Conservation (phyloP, 2,797 vertebrate species). For the Picus viridis region DNA sequence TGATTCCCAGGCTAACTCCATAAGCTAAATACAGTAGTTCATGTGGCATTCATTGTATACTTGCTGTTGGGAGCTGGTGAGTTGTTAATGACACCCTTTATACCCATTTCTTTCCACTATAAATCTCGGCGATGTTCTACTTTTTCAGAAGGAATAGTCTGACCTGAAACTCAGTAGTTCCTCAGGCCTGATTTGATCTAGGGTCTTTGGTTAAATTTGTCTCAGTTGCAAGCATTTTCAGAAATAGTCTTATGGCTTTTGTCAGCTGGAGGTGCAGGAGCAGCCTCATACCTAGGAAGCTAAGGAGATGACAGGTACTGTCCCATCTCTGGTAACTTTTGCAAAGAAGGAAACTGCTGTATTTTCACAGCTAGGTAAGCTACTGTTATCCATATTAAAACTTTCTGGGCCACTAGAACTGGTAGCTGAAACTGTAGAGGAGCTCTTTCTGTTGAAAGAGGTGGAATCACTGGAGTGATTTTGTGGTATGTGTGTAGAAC, state of each 20-base stretch:
- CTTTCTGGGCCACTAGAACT: not conserved
- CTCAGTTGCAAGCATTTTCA: constrained; percentile 17
- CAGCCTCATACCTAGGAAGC: not conserved
- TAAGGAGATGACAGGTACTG: not conserved
- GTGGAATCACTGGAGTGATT: not conserved
- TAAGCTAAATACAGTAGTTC: constrained; percentile 15
- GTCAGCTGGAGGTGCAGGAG: not conserved
- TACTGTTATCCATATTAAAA: not conserved
- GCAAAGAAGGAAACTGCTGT: not conserved
- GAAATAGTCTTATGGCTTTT: constrained; percentile 52
- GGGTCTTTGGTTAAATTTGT: not conserved
- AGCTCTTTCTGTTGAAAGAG: not conserved
- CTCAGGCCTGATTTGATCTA: constrained; percentile 44
- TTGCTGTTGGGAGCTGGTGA: constrained; percentile 9
- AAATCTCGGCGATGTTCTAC: not conserved
- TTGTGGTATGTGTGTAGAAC: not conserved
- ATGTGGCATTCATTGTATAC: not conserved
- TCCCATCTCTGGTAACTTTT: not conserved
- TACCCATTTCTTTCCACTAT: not conserved
- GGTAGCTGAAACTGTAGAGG: not conserved
- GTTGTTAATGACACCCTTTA: not conserved
- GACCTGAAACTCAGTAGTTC: constrained; percentile 75
- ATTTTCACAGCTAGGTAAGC: not conserved
- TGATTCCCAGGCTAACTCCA: constrained; percentile 25
- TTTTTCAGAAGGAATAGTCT: not conserved